Base-by-base conservation (phyloP, 1,140 invertebrate genomes). In the Aricia agestis region DNA sequence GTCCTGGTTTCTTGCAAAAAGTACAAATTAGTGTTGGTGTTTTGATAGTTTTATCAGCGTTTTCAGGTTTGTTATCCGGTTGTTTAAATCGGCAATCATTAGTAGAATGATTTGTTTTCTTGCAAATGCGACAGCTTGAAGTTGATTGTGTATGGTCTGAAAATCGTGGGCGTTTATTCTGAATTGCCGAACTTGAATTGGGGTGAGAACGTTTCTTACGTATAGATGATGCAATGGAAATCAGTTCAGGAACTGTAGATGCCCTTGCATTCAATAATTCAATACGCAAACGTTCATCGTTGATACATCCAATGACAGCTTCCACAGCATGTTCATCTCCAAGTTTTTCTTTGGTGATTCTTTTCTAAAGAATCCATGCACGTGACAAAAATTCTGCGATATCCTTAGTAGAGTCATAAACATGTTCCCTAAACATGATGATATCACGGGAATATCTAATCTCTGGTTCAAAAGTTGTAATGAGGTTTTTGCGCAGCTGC, bases 391-490 rank as follows among this genome's bases (percentile, higher is more conserved):
- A 77, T 59, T 77, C 68, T 10, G 73, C 68, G 7, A 76, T 71
- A n/a, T 76, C 68, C 70, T 77, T 75, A 1, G 36, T 32, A 1
- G 57, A 15, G 42, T 76, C 71, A 70, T 71, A 76, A 66, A 15
- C 19, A 70, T 78, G 74, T 66, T 76, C 74, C 13, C 71, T 45
- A 52, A 74, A 73, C 5, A 52, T 15, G 19, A 72, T 6, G 0
- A 74, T 71, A 45, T 76, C 73, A 3, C 73, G 61, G 3, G 73
- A 78, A 57, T 76, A 77, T n/a, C 78, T 42, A 59, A 72, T 71
- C 41, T 81, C 75, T 0, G 77, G 75, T 74, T 77, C 79, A 69
- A 81, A 81, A 0, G 79, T 81, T 1, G 75, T 75, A 10, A 77
- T 76, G 3, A 81, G 15, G 32, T 68, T 58, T 19, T 77, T 13